Evolutionary conservation across 2,113 vertebrate genomes (phyloP).

Genomic region (Phylloscopus trochiloides): DNA sequence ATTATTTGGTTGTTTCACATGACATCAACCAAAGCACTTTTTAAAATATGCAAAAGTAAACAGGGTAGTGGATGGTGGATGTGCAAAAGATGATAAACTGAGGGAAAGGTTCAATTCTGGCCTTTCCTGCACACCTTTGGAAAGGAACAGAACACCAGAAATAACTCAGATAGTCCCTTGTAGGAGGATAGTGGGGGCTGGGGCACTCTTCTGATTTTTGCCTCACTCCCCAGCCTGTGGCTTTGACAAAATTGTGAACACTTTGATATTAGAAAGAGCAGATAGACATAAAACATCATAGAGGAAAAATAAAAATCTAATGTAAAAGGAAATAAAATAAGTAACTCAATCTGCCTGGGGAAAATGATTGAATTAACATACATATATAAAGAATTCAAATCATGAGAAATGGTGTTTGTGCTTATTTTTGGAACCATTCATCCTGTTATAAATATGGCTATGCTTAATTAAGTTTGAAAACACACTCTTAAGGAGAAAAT

Average conservation of each 20-base stretch:
- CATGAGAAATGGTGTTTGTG: background rate
- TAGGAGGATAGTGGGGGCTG: fast-evolving
- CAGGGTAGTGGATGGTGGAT: background rate
- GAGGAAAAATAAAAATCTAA: background rate
- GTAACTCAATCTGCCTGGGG: background rate
- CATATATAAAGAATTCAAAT: background rate
- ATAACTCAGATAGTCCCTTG: fast-evolving
- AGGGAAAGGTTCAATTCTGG: background rate
- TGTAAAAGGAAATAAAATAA: constrained; percentile 8
- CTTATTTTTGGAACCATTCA: background rate
- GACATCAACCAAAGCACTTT: background rate
- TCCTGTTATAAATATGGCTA: background rate
- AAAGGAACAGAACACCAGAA: background rate
- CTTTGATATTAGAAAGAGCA: background rate
- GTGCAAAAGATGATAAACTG: background rate
- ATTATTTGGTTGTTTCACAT: background rate
- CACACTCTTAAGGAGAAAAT: background rate
- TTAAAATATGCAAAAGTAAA: background rate
- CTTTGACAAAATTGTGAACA: background rate
- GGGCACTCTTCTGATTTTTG: background rate
- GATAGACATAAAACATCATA: background rate
- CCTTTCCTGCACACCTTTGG: background rate
- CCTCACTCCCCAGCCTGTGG: background rate
- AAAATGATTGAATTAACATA: background rate
- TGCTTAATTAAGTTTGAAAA: background rate